Percentiles rank a stretch among this genome's conserved stretches.
These are phyloP conservation scores for Amphiprion ocellaris DNA, from an alignment of 2,113 vertebrate genomes.

Conservation along the genomic window DNA sequence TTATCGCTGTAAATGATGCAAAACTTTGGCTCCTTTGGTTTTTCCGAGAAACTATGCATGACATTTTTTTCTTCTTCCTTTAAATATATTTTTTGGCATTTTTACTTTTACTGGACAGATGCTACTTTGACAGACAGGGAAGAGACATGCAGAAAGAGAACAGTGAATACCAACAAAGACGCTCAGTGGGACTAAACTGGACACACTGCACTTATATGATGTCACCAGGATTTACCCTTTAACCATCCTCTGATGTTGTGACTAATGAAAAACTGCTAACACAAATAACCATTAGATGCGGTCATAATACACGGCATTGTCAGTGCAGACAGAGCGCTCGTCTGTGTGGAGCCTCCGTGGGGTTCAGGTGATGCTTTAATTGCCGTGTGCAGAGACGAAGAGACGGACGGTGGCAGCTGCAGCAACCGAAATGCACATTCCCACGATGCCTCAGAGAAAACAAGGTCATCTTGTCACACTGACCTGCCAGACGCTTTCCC, in stretches of 20 bases:
- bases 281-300: background rate
- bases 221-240: background rate
- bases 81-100: background rate
- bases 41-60: background rate
- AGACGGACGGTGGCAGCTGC: conserved; percentile 76
- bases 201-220: background rate
- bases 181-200: background rate
- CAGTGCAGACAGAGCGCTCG: background rate
- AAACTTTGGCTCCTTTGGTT: background rate
- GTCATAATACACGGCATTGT: background rate
- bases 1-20: background rate
- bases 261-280: no score
- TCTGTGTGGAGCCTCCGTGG: conserved; percentile 1
- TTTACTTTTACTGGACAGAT: background rate
- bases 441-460: conserved; percentile 67
- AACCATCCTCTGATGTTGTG: background rate
- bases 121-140: background rate
- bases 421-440: conserved; percentile 64
- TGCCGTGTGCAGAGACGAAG: conserved; percentile 48
- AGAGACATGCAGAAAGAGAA: background rate
- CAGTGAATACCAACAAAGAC: background rate
- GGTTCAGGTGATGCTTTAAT: conserved; percentile 59
- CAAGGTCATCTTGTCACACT: conserved; percentile 61
- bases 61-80: background rate
- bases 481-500: conserved; percentile 60